Evolutionary conservation across 2,797 vertebrate genomes (phyloP).

Genomic region (Holocentrus rufus): DNA sequence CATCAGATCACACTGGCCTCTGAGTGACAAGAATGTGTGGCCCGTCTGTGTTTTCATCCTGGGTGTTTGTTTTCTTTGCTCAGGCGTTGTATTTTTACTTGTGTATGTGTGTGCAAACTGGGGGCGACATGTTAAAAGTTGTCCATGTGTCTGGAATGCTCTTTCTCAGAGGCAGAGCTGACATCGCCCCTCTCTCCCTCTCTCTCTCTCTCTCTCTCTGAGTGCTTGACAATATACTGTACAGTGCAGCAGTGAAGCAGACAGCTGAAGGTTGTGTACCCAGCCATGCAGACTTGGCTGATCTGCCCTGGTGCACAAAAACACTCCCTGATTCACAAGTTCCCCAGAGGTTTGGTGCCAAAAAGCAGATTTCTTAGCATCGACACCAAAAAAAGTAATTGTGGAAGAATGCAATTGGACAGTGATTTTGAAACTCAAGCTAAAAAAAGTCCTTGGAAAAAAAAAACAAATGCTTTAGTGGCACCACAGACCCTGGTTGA

Average conservation of each 20-base stretch:
- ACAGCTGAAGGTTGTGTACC: slow-evolving; percentile 7
- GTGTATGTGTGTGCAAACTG: background rate
- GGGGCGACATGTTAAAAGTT: slow-evolving; percentile 40
- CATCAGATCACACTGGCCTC: slow-evolving; percentile 2
- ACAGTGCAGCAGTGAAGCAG: background rate
- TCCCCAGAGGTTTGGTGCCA: background rate
- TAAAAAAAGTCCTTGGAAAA: background rate
- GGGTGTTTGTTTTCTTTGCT: background rate
- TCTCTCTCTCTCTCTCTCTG: background rate
- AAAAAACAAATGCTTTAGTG: slow-evolving; percentile 29
- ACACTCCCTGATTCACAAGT: slow-evolving; percentile 17
- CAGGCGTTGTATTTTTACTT: slow-evolving; percentile 1
- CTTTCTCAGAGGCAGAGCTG: background rate
- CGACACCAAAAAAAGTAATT: background rate
- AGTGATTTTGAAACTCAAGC: slow-evolving; percentile 22
- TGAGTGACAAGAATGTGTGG: background rate
- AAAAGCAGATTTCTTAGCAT: background rate
- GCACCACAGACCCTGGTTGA: slow-evolving; percentile 14
- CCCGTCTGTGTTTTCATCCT: background rate
- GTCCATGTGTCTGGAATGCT: slow-evolving; percentile 35
- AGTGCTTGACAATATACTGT: slow-evolving; percentile 26
- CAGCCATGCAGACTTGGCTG: slow-evolving; percentile 1
- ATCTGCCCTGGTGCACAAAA: slow-evolving; percentile 31
- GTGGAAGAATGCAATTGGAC: background rate
- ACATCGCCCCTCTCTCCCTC: background rate